Evolutionary conservation across 2,888 invertebrate genomes (phyloP), one percentile per base, ranked within the genome.

Genomic region (Scotopteryx bipunctaria): DNA sequence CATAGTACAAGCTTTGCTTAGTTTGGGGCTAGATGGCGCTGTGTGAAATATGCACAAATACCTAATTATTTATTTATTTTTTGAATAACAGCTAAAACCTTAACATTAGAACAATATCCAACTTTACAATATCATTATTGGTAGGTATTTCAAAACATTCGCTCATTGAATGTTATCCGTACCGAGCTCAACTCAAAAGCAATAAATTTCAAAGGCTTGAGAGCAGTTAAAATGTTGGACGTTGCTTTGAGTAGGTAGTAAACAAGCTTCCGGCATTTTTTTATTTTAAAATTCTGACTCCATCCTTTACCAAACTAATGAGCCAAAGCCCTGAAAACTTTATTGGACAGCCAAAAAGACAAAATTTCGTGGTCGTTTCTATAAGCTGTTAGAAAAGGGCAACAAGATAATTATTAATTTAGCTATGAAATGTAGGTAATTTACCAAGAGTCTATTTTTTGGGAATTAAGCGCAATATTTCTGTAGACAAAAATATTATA

Each of bases 221-320:
- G 47, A 51, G 43, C 45, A 45, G 55, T 57, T 51, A 43, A 50
- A n/a, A 47, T 45, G 51, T 51, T 55, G 45, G 31, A 19, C 6
- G 14, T 5, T n/a, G 29, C 33, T 14, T 11, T 6, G 42, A 36
- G 41, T 27, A 14, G 11, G 41, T 27, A 14, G 11, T 8, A 40
- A 25, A 23, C 13, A 23, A 17, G 9, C 4, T 9, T n/a, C 3
- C 5, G 27, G 11, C 27, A 11, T 4, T n/a, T n/a, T n/a, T n/a
- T n/a, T n/a, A n/a, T n/a, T 27, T 9, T 27, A 27, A 27, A 27
- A 27, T 27, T 27, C 27, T 5, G 5, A 11, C 4, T 5, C n/a
- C 2, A 4, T 27, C 27, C n/a, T n/a, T n/a, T n/a, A 27, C 27
- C 9, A 27, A 27, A 27, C 27, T 11, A 27, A 27, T 27, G 27